Evolutionary conservation across 1,140 invertebrate species (phyloP), one percentile per base, ranked within the genome.

Genomic region (Formica exsecta): DNA sequence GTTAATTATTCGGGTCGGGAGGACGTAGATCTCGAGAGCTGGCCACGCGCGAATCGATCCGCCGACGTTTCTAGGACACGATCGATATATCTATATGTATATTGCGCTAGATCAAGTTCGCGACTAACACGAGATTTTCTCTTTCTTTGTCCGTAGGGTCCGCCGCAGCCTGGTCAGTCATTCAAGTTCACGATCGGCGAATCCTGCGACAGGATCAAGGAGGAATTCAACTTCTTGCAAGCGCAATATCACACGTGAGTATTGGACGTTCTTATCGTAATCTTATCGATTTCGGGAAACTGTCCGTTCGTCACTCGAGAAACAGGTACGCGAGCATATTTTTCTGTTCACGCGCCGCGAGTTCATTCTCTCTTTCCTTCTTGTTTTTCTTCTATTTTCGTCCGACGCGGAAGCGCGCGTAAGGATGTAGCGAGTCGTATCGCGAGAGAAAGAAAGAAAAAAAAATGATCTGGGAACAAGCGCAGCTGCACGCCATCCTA

Each of bases 181-280:
- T 98, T 98, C 93, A 99, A 99, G 95, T 99, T 99, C 95, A 98
- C 98, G 22, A 97, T 99, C 80, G 96, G 97, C 38, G 98, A 99
- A 94, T 98, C 98, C 36, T 98, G 98, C 95, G 98, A 99, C 94
- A 96, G 98, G 92, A 99, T 98, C 92, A 98, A 98, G 94, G 97
- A 98, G 94, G 98, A 98, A 95, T 98, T 98, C 92, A 98, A 97
- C 94, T 98, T 98, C 94, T 95, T 98, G 57, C 98, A 98, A 94
- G 97, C 97, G 6, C 98, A 98, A 94, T 98, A 98, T 94, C 98
- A 98, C 95, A 97, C 97, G 97, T 98, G 95, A 97, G 96, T 96
- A 38, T 29, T 51, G 13, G 11, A 38, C n/a, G n/a, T 22, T 19
- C 6, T 38, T 54, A 51, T 51, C 48, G 13, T 51, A 51, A 51